Evolutionary conservation across 2,113 vertebrate genomes (phyloP).

Genomic region (Melanerpes formicivorus): DNA sequence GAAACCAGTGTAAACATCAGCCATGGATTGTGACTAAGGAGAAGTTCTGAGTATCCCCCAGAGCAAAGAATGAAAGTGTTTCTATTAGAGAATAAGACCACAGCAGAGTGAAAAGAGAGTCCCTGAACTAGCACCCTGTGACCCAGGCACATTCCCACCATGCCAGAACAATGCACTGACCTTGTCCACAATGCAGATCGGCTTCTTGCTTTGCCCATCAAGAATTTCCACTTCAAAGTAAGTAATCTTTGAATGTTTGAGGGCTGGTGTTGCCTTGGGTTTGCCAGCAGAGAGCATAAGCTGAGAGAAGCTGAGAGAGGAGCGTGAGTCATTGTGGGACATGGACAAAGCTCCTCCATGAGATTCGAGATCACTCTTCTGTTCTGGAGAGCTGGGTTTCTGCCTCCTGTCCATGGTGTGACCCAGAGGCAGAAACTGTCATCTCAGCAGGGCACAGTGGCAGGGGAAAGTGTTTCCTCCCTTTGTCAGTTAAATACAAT

Average conservation of each 20-base stretch:
- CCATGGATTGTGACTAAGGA: not conserved
- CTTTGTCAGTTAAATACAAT: slow-evolving; percentile 68
- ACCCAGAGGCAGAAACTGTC: slow-evolving; percentile 29
- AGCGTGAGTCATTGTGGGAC: slow-evolving; percentile 54
- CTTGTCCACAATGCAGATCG: slow-evolving; percentile 83
- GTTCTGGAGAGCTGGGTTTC: slow-evolving; percentile 24
- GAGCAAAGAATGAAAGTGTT: not conserved
- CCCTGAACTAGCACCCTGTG: not conserved
- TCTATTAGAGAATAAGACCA: not conserved
- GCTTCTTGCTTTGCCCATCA: slow-evolving; percentile 79
- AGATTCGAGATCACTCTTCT: slow-evolving; percentile 22
- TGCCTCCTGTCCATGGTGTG: slow-evolving; percentile 69
- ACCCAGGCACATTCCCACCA: not conserved
- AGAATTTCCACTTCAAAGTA: slow-evolving; percentile 84
- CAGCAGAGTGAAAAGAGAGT: not conserved
- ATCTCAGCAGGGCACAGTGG: slow-evolving; percentile 55
- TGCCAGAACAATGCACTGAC: slow-evolving; percentile 59
- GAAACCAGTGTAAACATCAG: not conserved
- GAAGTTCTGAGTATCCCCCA: not conserved
- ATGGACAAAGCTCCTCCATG: slow-evolving; percentile 24
- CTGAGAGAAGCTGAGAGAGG: slow-evolving; percentile 73
- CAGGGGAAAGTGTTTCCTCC: slow-evolving; percentile 18
- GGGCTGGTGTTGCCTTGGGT: slow-evolving; percentile 29
- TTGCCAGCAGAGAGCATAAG: slow-evolving; percentile 73
- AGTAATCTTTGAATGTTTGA: slow-evolving; percentile 72